Conservation (phyloP, 2,888 invertebrate genomes). For the Rotaria sp. region DNA sequence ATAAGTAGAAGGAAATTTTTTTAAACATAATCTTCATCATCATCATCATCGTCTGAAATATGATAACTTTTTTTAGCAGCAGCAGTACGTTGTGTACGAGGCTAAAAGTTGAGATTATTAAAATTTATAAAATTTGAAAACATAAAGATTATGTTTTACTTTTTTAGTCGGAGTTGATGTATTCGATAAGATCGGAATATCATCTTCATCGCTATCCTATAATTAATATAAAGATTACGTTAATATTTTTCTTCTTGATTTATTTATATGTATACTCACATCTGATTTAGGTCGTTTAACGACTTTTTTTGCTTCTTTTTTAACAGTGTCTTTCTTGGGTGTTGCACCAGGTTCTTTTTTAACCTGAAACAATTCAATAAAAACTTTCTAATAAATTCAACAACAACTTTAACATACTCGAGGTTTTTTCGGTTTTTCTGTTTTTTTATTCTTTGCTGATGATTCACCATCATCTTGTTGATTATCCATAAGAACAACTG, state of each 20-base stretch:
- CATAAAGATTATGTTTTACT: not conserved
- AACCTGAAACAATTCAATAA: not conserved
- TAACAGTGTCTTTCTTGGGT: slow-evolving; percentile 30
- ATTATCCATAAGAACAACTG: not conserved
- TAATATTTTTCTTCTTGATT: not conserved
- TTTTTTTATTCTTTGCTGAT: not conserved
- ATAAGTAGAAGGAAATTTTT: not conserved
- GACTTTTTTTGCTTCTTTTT: slow-evolving; percentile 20
- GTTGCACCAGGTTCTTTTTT: slow-evolving; percentile 9
- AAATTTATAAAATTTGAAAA: not conserved
- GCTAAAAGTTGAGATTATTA: not conserved
- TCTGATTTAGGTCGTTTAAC: not conserved
- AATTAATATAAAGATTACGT: no score
- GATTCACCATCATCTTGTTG: not conserved
- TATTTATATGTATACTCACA: not conserved
- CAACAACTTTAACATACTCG: not conserved
- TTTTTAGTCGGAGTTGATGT: not conserved
- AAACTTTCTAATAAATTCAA: not conserved
- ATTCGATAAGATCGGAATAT: slow-evolving; percentile 21
- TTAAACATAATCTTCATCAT: not conserved
- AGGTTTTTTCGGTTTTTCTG: not conserved
- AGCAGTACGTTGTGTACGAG: not conserved
- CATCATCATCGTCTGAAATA: slow-evolving; percentile 26
- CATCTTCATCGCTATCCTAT: slow-evolving; percentile 28
- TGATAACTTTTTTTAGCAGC: not conserved